phyloP scores from a whole-genome alignment of 2,113 vertebrate genomes.

The Conger conger region DNA sequence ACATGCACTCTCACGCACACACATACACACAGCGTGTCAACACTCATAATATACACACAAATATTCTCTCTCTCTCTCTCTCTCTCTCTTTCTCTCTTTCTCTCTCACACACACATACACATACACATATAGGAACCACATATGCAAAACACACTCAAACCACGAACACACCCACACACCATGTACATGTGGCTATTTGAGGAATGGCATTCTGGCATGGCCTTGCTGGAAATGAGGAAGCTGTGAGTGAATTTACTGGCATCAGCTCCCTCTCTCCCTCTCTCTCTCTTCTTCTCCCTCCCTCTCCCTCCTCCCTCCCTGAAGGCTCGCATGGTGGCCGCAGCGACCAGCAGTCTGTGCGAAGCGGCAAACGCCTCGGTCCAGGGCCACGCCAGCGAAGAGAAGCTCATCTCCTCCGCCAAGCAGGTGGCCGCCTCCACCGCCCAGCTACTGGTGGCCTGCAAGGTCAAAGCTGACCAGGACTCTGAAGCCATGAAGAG shows the following conservation, averaged over 20 bases:
- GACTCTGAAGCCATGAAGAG: conserved; percentile 96
- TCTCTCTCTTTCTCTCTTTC: no score
- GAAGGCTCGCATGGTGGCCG: conserved; percentile 94
- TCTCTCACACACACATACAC: not conserved
- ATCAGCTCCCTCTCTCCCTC: not conserved
- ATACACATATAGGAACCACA: not conserved
- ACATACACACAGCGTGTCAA: not conserved
- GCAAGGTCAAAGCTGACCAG: conserved; percentile 96
- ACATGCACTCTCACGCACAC: not conserved
- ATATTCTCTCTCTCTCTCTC: no score
- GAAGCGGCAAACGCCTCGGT: conserved; percentile 96
- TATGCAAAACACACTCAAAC: no score
- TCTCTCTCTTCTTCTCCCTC: not conserved
- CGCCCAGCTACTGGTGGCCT: conserved; percentile 93
- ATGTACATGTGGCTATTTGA: no score
- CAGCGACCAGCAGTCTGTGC: conserved; percentile 94
- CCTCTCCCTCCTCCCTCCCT: not conserved
- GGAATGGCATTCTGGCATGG: no score
- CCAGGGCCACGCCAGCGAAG: conserved; percentile 95
- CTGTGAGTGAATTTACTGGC: no score
- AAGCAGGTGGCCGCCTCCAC: conserved; percentile 98
- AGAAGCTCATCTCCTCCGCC: conserved; percentile 97
- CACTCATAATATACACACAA: no score
- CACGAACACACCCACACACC: no score
- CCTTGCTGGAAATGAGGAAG: no score